Evolutionary conservation across 2,797 vertebrate genomes (phyloP).

Genomic region (Halcyon badia): DNA sequence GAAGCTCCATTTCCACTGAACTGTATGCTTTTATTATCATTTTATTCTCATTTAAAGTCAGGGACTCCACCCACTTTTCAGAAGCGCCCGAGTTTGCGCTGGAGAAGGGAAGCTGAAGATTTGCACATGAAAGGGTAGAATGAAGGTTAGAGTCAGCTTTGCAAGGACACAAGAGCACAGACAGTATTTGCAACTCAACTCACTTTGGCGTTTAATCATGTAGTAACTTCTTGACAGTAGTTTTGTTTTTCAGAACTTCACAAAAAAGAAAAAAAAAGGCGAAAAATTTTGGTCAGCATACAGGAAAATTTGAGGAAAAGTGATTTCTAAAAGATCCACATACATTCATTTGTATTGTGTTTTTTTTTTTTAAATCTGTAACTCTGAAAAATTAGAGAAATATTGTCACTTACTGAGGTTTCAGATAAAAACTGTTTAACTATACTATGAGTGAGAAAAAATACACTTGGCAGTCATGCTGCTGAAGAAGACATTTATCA

Average conservation of each 20-base stretch:
- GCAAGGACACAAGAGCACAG: neutral
- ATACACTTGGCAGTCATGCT: neutral
- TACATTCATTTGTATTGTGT: neutral
- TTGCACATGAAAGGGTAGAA: neutral
- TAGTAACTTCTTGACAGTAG: neutral
- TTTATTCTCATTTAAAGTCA: neutral
- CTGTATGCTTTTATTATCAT: neutral
- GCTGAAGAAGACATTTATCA: neutral
- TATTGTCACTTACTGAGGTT: neutral
- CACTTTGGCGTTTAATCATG: neutral
- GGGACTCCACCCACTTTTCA: neutral
- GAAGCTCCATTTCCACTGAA: neutral
- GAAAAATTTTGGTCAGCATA: neutral
- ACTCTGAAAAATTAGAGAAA: neutral
- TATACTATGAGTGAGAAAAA: neutral
- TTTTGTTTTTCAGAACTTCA: neutral
- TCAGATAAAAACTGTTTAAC: neutral
- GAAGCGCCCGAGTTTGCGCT: neutral
- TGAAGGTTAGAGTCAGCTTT: neutral
- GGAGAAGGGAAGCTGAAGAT: neutral
- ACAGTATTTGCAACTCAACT: neutral
- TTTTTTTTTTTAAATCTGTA: neutral
- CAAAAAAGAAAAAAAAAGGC: neutral
- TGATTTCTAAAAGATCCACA: neutral
- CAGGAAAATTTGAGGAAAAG: neutral